Evolutionary conservation across 2,113 vertebrate genomes (phyloP), one percentile per base, ranked within the genome.

Genomic region (Odobenus rosmarus): DNA sequence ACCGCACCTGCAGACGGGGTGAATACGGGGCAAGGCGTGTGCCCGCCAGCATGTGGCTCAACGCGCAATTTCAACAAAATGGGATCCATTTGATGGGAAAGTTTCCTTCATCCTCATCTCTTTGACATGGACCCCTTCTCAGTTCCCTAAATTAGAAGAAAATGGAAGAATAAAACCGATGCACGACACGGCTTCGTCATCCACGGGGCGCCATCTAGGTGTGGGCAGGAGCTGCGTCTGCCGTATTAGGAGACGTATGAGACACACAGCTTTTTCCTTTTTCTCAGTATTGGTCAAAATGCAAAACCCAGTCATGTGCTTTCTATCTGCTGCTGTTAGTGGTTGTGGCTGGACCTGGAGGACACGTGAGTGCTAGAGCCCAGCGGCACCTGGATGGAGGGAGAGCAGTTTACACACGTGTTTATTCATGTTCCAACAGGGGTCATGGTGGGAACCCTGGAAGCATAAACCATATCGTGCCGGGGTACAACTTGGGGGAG

Each of bases 41-140:
- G 21, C 5, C n/a, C 5, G 0, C 46, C 0, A 7, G 15, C 33
- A 6, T 1, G 1, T 8, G 18, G 23, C 26, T 8, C 5, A 0
- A 1, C 0, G 0, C 0, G 0, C 53, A 7, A 1, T 31, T 33
- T 31, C 71, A 39, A 1, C 8, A 0, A 23, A 36, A 18, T 3
- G 51, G 36, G 0, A 11, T 1, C 0, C 15, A 0, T 8, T 11
- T 28, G 8, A 2, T 5, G 31, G 7, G 21, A n/a, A 61, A 16
- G 13, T 26, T 42, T 51, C 57, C 42, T 46, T 14, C 7, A 3
- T 7, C 2, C 53, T 9, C 28, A 2, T 14, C 31, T 18, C 33
- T 24, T 3, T 26, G 55, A 6, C 1, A 5, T 0, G 15, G 24
- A 3, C 21, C 7, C 14, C 2, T 53, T 24, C 21, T 8, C 26